A percentile compares a stretch with the other conserved stretches of the same genome.
These are phyloP conservation scores for Chloroclysta siterata DNA, from an alignment of 2,888 invertebrate genomes.

Conservation along the genomic window DNA sequence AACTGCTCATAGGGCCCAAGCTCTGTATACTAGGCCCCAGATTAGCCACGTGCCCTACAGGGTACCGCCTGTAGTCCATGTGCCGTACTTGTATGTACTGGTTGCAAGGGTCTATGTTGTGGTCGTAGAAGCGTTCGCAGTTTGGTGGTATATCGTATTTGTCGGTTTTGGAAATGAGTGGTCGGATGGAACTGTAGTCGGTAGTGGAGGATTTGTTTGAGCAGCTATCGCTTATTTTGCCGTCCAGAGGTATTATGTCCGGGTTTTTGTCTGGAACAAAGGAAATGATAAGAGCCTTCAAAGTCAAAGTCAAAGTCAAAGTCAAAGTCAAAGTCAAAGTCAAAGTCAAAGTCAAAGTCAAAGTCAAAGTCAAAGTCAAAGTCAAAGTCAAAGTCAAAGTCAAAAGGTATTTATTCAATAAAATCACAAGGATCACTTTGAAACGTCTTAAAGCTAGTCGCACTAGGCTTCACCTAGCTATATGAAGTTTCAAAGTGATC, in stretches of 20 bases:
- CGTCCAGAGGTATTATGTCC: constrained; percentile 79
- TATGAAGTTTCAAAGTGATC: too few relatives aligned
- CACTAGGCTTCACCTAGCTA: too few relatives aligned
- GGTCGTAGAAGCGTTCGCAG: constrained; percentile 72
- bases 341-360: too few relatives aligned
- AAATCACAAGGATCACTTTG: too few relatives aligned
- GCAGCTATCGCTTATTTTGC: constrained; percentile 78
- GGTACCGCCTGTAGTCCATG: constrained; percentile 68
- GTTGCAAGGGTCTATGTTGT: constrained; percentile 68
- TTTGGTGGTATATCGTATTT: constrained; percentile 70
- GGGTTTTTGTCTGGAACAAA: constrained; percentile 77
- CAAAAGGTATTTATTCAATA: too few relatives aligned
- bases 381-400: too few relatives aligned
- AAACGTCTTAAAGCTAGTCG: too few relatives aligned
- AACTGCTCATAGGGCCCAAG: constrained; percentile 59
- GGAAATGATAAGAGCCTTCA: background rate
- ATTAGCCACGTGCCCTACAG: constrained; percentile 60
- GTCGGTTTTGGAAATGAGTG: constrained; percentile 72
- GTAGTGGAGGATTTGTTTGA: constrained; percentile 78
- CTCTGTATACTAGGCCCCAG: constrained; percentile 54
- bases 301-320: too few relatives aligned
- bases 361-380: too few relatives aligned
- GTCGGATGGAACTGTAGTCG: constrained; percentile 75
- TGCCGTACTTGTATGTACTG: constrained; percentile 76
- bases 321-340: too few relatives aligned